Conservation (phyloP, 2,888 invertebrate genomes). For the Eledona agricola region DNA sequence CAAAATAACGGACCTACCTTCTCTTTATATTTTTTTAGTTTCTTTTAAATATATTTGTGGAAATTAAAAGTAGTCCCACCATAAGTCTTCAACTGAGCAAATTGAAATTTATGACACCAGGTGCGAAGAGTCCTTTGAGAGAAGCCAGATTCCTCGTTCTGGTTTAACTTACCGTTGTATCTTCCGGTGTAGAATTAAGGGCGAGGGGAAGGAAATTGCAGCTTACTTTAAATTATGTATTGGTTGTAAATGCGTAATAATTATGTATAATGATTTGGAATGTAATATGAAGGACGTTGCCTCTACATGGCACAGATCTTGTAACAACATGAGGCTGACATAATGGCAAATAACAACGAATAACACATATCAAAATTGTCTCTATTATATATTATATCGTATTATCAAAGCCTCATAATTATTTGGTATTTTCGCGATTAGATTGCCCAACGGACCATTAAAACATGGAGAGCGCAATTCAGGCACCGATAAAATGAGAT, state of each 20-base stretch:
- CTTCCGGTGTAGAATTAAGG: no score
- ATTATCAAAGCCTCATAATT: slow-evolving; percentile 53
- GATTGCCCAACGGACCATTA: slow-evolving; percentile 56
- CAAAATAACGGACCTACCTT: no score
- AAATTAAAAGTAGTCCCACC: no score
- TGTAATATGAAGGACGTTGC: slow-evolving; percentile 58
- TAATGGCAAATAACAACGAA: slow-evolving; percentile 49
- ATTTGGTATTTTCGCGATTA: slow-evolving; percentile 57
- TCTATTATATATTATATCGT: slow-evolving; percentile 45
- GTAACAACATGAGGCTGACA: slow-evolving; percentile 54
- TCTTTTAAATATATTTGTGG: no score
- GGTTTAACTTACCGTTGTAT: no score
- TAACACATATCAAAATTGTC: slow-evolving; percentile 45
- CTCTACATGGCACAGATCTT: slow-evolving; percentile 59
- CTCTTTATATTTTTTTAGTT: no score
- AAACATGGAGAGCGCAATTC: slow-evolving; percentile 56
- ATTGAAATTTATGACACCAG: no score
- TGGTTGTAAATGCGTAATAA: slow-evolving; percentile 58
- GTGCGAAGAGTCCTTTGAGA: no score
- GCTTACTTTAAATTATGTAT: slow-evolving; percentile 47
- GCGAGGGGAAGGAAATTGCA: slow-evolving; percentile 1
- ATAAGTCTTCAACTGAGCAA: no score
- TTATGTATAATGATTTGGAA: slow-evolving; percentile 54
- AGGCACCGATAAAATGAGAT: slow-evolving; percentile 47
- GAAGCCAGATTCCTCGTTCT: no score